Evolutionary conservation across 92 coral and sea anemone genomes (phyloP).

Genomic region (Parazoanthus swiftii): DNA sequence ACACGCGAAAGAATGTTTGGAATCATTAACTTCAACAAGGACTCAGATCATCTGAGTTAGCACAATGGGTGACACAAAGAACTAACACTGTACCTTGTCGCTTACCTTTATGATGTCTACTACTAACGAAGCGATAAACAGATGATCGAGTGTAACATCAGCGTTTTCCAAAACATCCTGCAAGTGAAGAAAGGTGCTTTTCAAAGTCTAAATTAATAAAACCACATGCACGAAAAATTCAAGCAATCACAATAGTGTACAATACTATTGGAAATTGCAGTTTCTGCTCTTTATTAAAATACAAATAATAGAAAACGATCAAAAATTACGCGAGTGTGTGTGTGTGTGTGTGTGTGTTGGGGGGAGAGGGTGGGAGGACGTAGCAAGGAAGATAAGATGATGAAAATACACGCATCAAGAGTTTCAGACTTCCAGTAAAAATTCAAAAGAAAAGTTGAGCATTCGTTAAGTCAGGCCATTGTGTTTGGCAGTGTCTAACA

Average conservation of each 20-base stretch:
- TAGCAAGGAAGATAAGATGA: not conserved
- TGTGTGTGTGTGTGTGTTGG: no score
- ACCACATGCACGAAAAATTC: not conserved
- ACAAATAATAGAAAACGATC: no score
- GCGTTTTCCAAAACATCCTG: conserved; percentile 38
- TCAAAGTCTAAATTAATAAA: not conserved
- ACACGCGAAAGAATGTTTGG: no score
- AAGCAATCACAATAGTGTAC: no score
- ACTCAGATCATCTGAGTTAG: no score
- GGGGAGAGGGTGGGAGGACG: not conserved
- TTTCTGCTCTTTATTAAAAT: no score
- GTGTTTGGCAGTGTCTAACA: no score
- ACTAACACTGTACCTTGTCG: not conserved
- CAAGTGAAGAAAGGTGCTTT: not conserved
- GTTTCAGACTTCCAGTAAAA: no score
- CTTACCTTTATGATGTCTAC: conserved; percentile 31
- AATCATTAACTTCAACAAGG: no score
- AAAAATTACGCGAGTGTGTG: not conserved
- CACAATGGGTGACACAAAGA: not conserved
- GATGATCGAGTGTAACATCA: conserved; percentile 30
- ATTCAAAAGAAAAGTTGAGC: no score
- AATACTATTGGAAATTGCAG: no score
- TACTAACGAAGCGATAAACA: conserved; percentile 35
- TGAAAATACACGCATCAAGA: not conserved
- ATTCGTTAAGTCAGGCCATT: no score